Evolutionary conservation across 2,113 vertebrate genomes (phyloP), one percentile per base, ranked within the genome.

Genomic region (Vombatus ursinus): DNA sequence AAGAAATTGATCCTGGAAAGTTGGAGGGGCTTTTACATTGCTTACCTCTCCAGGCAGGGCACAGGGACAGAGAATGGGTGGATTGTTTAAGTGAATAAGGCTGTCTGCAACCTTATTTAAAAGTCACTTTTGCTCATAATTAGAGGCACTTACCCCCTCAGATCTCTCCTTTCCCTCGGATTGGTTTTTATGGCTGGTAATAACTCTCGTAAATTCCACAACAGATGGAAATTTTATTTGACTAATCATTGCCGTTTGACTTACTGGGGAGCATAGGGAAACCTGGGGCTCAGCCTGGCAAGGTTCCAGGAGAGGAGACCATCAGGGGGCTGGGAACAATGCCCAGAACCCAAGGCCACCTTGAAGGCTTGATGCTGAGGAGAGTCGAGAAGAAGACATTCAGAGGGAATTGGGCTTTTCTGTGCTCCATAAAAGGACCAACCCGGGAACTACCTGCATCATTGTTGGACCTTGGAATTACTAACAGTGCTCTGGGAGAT

Each of bases 141-240:
- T 49, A 91, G 94, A 95, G 97, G 93, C 95, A 57, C 89, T 97
- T 92, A 93, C 92, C 97, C 95, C 97, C 93, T 96, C 7, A 0
- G 94, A 93, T 92, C 84, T 96, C 91, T 92, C 96, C 61, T 93
- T 96, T 53, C 54, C 96, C 94, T 95, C 52, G 0, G 26, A 26
- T n/a, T 0, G 0, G 61, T 95, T 98, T 84, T 98, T 97, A 98
- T 95, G 91, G 95, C 95, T 0, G 0, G 96, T 92, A 97, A 97
- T 98, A 98, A 98, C 90, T 97, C 98, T 97, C 1, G 0, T 96
- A 95, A 98, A 98, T 95, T 98, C 97, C 96, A 97, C 98, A 95
- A 94, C 98, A 98, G 98, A 98, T 97, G 97, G 98, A 95, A 97
- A 97, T 97, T 98, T 98, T 96, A 98, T 97, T 95, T 94, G 93